phyloP scores from a whole-genome alignment of 2,888 invertebrate species.

The Caenorhabditis becei region DNA sequence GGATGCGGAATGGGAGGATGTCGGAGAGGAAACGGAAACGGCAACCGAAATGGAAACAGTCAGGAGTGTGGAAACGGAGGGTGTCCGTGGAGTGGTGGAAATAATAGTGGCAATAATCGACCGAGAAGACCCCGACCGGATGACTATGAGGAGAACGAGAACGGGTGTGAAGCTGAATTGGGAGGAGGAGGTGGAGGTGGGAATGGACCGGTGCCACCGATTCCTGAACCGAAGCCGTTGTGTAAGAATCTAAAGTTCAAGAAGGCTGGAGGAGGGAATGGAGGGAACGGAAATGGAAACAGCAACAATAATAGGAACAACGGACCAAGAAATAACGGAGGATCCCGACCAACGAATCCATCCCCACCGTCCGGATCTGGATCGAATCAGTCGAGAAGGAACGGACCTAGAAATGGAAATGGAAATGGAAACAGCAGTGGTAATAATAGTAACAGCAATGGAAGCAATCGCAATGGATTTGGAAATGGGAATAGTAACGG shows the following conservation, averaged over 20 bases:
- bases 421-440: conserved; percentile 11
- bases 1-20: conserved; percentile 43
- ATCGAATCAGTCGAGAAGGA: conserved; percentile 36
- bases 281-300: not conserved
- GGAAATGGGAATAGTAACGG: conserved; percentile 29
- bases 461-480: conserved; percentile 1
- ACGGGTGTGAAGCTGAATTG: conserved; percentile 54
- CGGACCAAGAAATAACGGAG: conserved; percentile 17
- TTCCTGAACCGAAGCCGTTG: conserved; percentile 57
- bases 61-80: conserved; percentile 42
- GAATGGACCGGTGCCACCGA: conserved; percentile 51
- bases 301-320: conserved; percentile 23
- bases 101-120: conserved; percentile 36
- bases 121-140: conserved; percentile 45
- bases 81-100: conserved; percentile 40
- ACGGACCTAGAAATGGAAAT: conserved; percentile 30
- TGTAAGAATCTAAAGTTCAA: conserved; percentile 46
- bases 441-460: conserved; percentile 39
- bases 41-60: conserved; percentile 32
- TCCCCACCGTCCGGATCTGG: conserved; percentile 25
- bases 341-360: conserved; percentile 25
- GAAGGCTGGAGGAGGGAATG: conserved; percentile 33
- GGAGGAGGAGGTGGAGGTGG: conserved; percentile 23
- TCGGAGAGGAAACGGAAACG: conserved; percentile 26
- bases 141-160: conserved; percentile 46